phyloP scores from a whole-genome alignment of 2,113 vertebrate species.

The Brienomyrus longianalis region DNA sequence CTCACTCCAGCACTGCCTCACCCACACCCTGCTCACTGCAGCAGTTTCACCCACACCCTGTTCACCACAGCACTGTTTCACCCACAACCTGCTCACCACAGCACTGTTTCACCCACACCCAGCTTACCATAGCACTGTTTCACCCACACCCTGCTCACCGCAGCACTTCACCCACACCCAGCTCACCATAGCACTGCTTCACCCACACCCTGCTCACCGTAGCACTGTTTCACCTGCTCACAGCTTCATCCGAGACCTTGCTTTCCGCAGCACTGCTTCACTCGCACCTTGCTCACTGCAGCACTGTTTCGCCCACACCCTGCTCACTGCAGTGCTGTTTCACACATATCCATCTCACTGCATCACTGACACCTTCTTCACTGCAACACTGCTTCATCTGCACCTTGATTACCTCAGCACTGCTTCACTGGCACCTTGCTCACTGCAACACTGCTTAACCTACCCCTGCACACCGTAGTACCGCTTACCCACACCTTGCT shows the following conservation, averaged over 20 bases:
- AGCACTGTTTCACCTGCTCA: background rate
- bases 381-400: no score
- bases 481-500: no score
- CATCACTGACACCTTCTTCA: no score
- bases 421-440: no score
- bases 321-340: no score
- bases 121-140: background rate
- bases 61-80: no score
- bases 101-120: no score
- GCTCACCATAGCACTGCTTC: background rate
- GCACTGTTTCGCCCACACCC: background rate
- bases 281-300: background rate
- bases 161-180: background rate
- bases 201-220: background rate
- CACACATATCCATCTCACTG: no score
- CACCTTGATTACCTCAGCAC: no score
- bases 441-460: no score
- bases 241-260: background rate
- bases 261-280: background rate
- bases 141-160: background rate
- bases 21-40: background rate
- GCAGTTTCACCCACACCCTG: background rate
- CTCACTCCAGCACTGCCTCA: background rate
- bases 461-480: no score
- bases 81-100: no score